Percentiles rank a stretch among this genome's conserved stretches.
These are phyloP conservation scores for Andrena hattorfiana DNA, from an alignment of 2,888 invertebrate species.

Conservation along the genomic window DNA sequence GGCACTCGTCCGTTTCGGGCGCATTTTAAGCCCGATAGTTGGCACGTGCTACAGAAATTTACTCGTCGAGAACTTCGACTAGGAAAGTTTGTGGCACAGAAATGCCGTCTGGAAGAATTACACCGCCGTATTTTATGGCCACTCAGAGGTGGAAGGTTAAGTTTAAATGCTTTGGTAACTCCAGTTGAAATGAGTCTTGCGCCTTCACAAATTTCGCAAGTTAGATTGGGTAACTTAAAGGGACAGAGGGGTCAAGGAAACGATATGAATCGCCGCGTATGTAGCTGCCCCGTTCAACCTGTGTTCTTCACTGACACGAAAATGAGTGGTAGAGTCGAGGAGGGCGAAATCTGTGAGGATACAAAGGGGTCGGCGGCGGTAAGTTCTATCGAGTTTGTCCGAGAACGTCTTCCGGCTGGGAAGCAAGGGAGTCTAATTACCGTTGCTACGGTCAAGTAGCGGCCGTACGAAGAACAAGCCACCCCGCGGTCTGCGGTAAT, in stretches of 20 bases:
- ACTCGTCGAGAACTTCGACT: slow-evolving; percentile 2
- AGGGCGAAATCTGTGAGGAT: neutral
- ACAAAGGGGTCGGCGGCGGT: neutral
- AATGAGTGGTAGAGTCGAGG: neutral
- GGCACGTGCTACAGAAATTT: slow-evolving; percentile 19
- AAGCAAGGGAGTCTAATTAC: slow-evolving; percentile 51
- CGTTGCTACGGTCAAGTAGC: slow-evolving; percentile 46
- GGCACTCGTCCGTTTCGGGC: neutral
- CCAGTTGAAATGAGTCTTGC: too few species aligned
- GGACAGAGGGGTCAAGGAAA: neutral
- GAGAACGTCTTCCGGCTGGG: slow-evolving; percentile 12
- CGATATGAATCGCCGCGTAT: neutral
- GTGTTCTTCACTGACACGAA: neutral
- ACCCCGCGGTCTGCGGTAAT: slow-evolving; percentile 52
- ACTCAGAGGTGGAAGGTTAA: neutral
- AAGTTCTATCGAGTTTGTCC: neutral
- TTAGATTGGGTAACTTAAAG: too few species aligned
- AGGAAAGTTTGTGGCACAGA: neutral
- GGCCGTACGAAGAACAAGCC: slow-evolving; percentile 60
- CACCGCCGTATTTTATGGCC: neutral
- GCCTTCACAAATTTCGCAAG: too few species aligned
- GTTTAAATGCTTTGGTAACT: neutral
- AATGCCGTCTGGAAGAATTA: neutral
- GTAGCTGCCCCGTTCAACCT: neutral
- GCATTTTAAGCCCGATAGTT: slow-evolving; percentile 4